A percentile compares a stretch with the other conserved stretches of the same genome.
Conservation (phyloP, 2,888 invertebrate genomes). For the Agonopterix arenella region DNA sequence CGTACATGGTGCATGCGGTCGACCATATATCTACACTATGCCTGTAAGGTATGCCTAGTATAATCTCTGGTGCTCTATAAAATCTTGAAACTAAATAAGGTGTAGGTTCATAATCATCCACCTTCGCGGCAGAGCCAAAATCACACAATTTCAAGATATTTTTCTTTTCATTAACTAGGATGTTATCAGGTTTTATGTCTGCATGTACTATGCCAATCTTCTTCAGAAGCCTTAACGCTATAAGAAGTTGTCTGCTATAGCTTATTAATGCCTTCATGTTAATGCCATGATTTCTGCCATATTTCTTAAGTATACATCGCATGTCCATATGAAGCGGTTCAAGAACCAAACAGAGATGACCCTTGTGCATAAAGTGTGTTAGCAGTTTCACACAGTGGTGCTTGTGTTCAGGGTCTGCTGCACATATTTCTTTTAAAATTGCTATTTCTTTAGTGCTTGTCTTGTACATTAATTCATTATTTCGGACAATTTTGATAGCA, state of each 20-base stretch:
- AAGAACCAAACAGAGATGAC: slow-evolving; percentile 98
- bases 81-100: slow-evolving; percentile 99
- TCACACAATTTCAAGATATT: slow-evolving; percentile 97
- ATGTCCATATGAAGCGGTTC: slow-evolving; percentile 97
- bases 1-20: slow-evolving; percentile 98
- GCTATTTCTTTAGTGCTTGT: slow-evolving; percentile 97
- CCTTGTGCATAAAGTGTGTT: slow-evolving; percentile 97
- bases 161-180: slow-evolving; percentile 98
- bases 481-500: slow-evolving; percentile 98
- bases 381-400: slow-evolving; percentile 93
- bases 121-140: slow-evolving; percentile 97
- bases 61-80: slow-evolving; percentile 99
- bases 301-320: slow-evolving; percentile 94
- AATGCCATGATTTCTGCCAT: slow-evolving; percentile 95
- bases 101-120: slow-evolving; percentile 96
- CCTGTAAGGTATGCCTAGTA: slow-evolving; percentile 96
- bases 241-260: slow-evolving; percentile 95
- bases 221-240: slow-evolving; percentile 94
- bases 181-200: slow-evolving; percentile 99
- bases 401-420: slow-evolving; percentile 96
- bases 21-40: slow-evolving; percentile 99
- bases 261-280: slow-evolving; percentile 97
- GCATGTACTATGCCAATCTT: slow-evolving; percentile 97
- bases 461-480: slow-evolving; percentile 99
- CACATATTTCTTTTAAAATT: slow-evolving; percentile 92